Conservation (phyloP, 1,140 invertebrate genomes). For the Wiebesia pumilae region DNA sequence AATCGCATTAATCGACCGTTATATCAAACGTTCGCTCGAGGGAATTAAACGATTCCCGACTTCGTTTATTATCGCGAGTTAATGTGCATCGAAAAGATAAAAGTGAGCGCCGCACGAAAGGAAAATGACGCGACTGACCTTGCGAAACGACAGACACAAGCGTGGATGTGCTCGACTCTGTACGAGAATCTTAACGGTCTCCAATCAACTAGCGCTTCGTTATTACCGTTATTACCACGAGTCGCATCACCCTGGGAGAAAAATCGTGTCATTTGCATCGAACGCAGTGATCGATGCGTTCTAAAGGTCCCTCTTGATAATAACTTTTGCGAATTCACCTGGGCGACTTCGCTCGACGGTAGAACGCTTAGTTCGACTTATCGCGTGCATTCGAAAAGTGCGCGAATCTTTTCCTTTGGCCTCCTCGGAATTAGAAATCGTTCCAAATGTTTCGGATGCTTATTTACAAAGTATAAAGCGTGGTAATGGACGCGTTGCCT, state of each 20-base stretch:
- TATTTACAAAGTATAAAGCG: not conserved
- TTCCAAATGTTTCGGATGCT: not conserved
- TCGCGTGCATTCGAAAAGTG: too few species aligned
- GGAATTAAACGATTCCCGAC: too few species aligned
- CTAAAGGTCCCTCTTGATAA: not conserved
- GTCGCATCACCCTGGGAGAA: not conserved
- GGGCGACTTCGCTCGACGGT: too few species aligned
- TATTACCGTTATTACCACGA: not conserved
- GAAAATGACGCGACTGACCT: not conserved
- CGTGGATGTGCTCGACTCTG: not conserved
- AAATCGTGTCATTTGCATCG: not conserved
- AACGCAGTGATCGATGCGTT: not conserved
- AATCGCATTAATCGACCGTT: not conserved
- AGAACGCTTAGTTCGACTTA: too few species aligned
- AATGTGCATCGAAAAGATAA: not conserved
- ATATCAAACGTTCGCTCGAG: not conserved
- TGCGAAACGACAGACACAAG: not conserved
- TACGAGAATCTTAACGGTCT: not conserved
- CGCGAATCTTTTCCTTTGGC: too few species aligned
- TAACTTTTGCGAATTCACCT: too few species aligned
- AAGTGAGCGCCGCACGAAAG: not conserved
- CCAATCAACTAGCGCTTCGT: not conserved
- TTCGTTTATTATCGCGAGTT: not conserved
- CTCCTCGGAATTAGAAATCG: too few species aligned
- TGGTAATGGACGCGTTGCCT: too few species aligned